Evolutionary conservation across 2,797 vertebrate species (phyloP).

Genomic region (Poecilia gillii): DNA sequence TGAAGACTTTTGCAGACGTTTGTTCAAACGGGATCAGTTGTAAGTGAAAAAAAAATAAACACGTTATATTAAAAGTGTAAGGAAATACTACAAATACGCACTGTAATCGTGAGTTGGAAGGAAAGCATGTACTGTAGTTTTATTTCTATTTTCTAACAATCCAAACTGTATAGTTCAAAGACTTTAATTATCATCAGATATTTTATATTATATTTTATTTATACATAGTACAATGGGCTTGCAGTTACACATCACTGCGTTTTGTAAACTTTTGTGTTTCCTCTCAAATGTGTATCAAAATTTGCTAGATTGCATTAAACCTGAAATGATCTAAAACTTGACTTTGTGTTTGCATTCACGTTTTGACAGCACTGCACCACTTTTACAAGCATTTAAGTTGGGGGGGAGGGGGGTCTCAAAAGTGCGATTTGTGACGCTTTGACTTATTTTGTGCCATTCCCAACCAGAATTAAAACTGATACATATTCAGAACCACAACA

Average conservation of each 20-base stretch:
- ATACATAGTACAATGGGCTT: slow-evolving; percentile 30
- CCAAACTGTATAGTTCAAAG: slow-evolving; percentile 50
- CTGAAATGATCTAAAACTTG: slow-evolving; percentile 30
- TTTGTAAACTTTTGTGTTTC: slow-evolving; percentile 47
- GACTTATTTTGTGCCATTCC: background rate
- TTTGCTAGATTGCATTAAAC: slow-evolving; percentile 65
- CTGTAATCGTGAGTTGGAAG: slow-evolving; percentile 17
- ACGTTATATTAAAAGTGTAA: slow-evolving; percentile 27
- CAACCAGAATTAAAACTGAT: background rate
- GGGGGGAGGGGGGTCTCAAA: no score
- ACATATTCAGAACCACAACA: background rate
- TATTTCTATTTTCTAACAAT: slow-evolving; percentile 55
- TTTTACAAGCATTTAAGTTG: background rate
- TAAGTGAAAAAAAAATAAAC: slow-evolving; percentile 24
- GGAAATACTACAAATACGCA: slow-evolving; percentile 12
- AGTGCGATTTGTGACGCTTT: no score
- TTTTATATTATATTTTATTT: slow-evolving; percentile 71
- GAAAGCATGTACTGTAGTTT: slow-evolving; percentile 37
- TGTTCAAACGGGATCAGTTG: slow-evolving; percentile 37
- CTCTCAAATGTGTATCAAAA: slow-evolving; percentile 27
- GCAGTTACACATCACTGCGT: slow-evolving; percentile 33
- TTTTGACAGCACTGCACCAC: background rate
- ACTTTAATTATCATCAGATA: slow-evolving; percentile 49
- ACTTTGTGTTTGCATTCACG: background rate
- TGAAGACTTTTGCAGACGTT: slow-evolving; percentile 40